These are phyloP conservation scores for Gallirallus australis DNA, from an alignment of 2,797 vertebrate species.

Conservation along the genomic window DNA sequence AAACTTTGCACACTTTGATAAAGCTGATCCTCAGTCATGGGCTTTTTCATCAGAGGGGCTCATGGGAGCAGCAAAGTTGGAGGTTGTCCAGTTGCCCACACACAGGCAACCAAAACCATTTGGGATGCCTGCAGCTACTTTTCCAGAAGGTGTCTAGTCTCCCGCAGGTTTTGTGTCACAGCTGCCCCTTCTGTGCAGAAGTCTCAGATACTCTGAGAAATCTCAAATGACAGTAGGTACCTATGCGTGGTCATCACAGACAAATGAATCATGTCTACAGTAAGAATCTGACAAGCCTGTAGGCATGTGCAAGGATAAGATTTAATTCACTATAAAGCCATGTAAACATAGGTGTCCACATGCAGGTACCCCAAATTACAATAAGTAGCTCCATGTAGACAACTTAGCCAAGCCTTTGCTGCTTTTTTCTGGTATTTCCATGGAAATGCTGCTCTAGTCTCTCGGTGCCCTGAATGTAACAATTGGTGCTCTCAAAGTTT, in stretches of 20 bases:
- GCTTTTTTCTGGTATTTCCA: neutral
- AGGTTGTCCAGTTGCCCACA: neutral
- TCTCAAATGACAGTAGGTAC: neutral
- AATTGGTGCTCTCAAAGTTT: neutral
- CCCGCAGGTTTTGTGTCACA: neutral
- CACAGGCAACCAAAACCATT: neutral
- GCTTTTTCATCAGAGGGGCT: neutral
- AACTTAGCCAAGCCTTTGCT: accelerated
- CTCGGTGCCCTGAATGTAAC: neutral
- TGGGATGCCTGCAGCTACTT: neutral
- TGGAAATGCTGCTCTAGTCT: neutral
- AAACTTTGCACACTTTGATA: neutral
- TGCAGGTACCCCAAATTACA: neutral
- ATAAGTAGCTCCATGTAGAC: accelerated
- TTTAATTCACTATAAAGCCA: neutral
- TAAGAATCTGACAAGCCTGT: neutral
- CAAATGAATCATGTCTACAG: neutral
- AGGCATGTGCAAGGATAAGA: neutral
- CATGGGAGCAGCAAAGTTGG: neutral
- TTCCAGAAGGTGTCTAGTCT: neutral
- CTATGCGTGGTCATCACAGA: neutral
- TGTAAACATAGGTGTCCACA: neutral
- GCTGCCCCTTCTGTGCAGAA: neutral
- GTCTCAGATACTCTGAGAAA: neutral
- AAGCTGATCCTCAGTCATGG: neutral